Conservation (phyloP, 2,888 invertebrate species). For the Tenthredo livida region DNA sequence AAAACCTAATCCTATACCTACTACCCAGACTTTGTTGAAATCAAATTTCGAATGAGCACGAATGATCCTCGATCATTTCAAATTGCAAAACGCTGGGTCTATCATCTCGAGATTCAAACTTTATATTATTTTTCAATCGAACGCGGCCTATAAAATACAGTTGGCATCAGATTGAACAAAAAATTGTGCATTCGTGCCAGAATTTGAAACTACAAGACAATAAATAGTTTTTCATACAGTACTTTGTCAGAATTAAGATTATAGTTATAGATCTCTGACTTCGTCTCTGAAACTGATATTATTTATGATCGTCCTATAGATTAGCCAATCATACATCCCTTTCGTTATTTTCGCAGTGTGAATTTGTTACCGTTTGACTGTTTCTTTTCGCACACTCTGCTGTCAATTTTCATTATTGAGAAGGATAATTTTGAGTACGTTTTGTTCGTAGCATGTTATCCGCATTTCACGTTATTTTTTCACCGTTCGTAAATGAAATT, state of each 20-base stretch:
- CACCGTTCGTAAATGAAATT: constrained; percentile 26
- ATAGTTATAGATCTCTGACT: background rate
- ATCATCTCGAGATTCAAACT: background rate
- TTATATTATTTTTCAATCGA: background rate
- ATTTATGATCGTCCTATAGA: background rate
- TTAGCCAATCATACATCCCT: background rate
- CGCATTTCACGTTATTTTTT: constrained; percentile 35
- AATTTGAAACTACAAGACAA: background rate
- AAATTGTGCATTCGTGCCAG: background rate
- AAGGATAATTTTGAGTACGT: constrained; percentile 5
- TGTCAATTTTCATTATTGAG: constrained; percentile 51
- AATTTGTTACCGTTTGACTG: constrained; percentile 32
- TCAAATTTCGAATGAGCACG: background rate
- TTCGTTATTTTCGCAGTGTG: constrained; percentile 4
- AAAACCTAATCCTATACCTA: background rate
- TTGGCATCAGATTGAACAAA: background rate
- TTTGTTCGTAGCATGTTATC: constrained; percentile 41
- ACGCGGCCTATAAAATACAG: background rate
- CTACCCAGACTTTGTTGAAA: background rate
- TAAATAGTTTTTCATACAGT: background rate
- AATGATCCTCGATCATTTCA: background rate
- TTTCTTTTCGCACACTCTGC: constrained; percentile 22
- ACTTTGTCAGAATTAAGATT: background rate
- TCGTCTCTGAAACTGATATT: background rate
- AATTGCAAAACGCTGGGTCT: background rate